phyloP scores from a whole-genome alignment of 1,140 invertebrate species.

The Tetramorium alpestre region DNA sequence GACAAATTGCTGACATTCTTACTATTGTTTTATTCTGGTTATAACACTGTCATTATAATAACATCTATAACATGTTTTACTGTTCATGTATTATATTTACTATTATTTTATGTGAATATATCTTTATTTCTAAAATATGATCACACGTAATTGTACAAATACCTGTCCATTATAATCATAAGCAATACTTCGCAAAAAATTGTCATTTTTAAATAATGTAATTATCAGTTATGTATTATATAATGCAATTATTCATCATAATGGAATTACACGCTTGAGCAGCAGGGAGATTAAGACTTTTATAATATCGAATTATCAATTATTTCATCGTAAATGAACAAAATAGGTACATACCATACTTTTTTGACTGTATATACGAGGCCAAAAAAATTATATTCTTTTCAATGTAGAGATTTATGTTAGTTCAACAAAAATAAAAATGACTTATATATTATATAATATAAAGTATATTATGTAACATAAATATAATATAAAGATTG shows the following conservation, averaged over 20 bases:
- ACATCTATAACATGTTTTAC: slow-evolving; percentile 76
- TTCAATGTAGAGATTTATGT: background rate
- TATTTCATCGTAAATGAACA: slow-evolving; percentile 9
- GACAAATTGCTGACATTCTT: slow-evolving; percentile 81
- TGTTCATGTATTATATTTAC: slow-evolving; percentile 82
- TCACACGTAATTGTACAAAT: slow-evolving; percentile 56
- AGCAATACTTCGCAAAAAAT: background rate
- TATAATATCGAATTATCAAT: slow-evolving; percentile 12
- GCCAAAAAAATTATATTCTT: background rate
- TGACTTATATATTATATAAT: background rate
- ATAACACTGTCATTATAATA: slow-evolving; percentile 66
- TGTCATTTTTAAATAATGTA: slow-evolving; percentile 1
- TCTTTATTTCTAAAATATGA: slow-evolving; percentile 78
- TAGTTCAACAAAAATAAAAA: background rate
- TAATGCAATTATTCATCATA: background rate
- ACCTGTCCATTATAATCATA: slow-evolving; percentile 56
- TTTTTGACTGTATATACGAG: background rate
- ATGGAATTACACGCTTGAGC: background rate
- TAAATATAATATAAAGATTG: background rate
- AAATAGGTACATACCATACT: background rate
- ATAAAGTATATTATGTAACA: background rate
- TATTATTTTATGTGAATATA: slow-evolving; percentile 80
- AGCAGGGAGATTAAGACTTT: slow-evolving; percentile 27
- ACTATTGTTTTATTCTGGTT: slow-evolving; percentile 67
- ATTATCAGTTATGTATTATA: slow-evolving; percentile 16